Percentiles rank a stretch among this genome's conserved stretches.
phyloP scores from a whole-genome alignment of 2,797 vertebrate species.

The Trachops cirrhosus region DNA sequence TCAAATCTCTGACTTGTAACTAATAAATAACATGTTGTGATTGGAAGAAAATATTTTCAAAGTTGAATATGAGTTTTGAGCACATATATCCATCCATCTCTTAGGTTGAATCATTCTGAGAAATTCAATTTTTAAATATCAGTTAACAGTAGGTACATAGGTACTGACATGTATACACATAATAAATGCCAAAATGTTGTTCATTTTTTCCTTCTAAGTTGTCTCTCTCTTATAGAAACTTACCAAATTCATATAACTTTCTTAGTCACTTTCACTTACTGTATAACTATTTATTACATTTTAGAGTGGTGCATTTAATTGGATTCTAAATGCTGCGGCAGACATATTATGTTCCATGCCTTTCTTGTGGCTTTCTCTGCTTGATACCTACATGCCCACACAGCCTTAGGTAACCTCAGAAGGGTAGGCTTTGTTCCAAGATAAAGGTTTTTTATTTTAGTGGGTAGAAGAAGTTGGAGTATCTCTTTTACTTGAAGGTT shows the following conservation, averaged over 20 bases:
- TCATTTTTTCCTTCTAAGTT: neutral
- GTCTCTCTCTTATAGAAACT: neutral
- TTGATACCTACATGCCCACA: neutral
- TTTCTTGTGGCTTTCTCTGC: neutral
- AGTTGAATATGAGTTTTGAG: neutral
- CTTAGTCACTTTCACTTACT: slow-evolving; percentile 1
- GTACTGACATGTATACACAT: neutral
- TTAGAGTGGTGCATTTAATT: neutral
- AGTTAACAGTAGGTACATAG: neutral
- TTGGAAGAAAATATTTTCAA: neutral
- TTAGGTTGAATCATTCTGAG: neutral
- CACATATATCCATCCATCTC: neutral
- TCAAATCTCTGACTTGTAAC: neutral
- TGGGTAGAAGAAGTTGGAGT: neutral
- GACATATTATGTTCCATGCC: neutral
- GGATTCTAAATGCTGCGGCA: neutral
- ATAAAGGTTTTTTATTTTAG: neutral
- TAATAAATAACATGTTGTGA: too few relatives aligned
- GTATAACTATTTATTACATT: neutral
- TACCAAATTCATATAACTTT: neutral
- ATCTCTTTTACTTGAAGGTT: slow-evolving; percentile 3
- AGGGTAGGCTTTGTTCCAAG: neutral
- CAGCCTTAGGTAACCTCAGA: neutral
- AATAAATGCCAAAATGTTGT: neutral
- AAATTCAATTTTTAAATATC: neutral